Conservation (phyloP, 2,797 vertebrate species). For the Hemitrygon akajei region DNA sequence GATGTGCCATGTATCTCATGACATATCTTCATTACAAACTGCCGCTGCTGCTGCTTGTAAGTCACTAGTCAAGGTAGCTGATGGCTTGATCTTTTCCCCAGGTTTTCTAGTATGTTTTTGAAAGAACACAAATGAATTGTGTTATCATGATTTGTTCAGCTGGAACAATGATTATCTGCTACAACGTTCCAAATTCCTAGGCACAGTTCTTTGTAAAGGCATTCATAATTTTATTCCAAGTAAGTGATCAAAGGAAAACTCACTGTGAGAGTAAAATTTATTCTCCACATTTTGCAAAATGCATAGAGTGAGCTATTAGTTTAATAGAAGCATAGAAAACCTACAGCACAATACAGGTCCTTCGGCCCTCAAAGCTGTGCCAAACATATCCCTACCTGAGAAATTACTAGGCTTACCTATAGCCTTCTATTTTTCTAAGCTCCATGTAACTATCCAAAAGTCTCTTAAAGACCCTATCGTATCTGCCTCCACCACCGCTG, state of each 20-base stretch:
- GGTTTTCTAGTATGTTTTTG: background rate
- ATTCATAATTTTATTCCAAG: background rate
- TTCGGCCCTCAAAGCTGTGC: no score
- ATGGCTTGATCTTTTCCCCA: background rate
- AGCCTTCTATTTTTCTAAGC: no score
- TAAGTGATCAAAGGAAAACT: background rate
- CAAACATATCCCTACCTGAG: no score
- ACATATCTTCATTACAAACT: background rate
- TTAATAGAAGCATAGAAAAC: no score
- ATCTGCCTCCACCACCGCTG: no score
- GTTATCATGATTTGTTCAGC: background rate
- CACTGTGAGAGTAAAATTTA: background rate
- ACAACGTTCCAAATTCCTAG: background rate
- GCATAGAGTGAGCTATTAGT: background rate
- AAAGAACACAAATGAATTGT: background rate
- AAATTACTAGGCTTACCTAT: no score
- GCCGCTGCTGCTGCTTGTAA: background rate
- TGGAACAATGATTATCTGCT: background rate
- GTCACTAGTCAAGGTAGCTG: background rate
- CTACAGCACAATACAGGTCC: no score
- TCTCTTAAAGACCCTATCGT: no score
- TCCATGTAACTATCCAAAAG: no score
- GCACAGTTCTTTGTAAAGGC: background rate
- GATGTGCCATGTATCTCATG: background rate
- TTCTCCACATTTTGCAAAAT: background rate